Percentiles rank a stretch among this genome's conserved stretches.
phyloP scores from a whole-genome alignment of 2,888 invertebrate genomes.

The Norana najaformis region DNA sequence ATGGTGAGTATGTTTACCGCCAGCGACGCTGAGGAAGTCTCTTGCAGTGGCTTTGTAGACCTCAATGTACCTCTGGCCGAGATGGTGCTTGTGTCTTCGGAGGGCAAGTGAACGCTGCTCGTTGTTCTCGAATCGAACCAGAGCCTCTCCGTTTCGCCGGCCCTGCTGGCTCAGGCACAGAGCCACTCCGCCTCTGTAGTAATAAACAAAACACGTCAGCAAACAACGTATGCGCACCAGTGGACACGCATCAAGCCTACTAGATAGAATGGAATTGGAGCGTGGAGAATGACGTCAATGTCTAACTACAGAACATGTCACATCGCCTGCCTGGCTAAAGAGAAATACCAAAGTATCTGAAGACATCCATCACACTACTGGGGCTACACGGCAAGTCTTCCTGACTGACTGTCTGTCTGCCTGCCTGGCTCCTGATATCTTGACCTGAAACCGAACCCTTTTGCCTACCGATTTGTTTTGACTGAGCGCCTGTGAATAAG shows the following conservation, averaged over 20 bases:
- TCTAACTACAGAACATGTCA: background rate
- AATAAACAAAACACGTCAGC: background rate
- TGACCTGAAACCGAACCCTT: too few species aligned
- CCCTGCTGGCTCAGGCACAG: constrained; percentile 95
- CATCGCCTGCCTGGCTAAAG: too few species aligned
- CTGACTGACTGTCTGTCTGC: too few species aligned
- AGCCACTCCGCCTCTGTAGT: constrained; percentile 91
- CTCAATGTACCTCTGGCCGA: constrained; percentile 94
- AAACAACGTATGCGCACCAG: background rate
- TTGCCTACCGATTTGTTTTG: too few species aligned
- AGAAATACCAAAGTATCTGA: too few species aligned
- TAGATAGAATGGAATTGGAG: background rate
- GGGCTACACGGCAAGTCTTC: too few species aligned
- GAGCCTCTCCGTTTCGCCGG: constrained; percentile 96
- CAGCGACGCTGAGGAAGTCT: constrained; percentile 94
- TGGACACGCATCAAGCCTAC: background rate
- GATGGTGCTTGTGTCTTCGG: constrained; percentile 96
- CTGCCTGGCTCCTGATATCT: too few species aligned
- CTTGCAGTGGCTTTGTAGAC: constrained; percentile 96
- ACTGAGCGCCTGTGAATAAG: too few species aligned
- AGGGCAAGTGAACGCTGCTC: constrained; percentile 97
- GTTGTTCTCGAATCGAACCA: constrained; percentile 89
- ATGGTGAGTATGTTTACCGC: constrained; percentile 72
- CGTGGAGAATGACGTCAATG: background rate
- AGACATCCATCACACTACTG: too few species aligned